These are phyloP conservation scores for Pelusios castaneus DNA, from an alignment of 2,113 vertebrate species.

Conservation along the genomic window DNA sequence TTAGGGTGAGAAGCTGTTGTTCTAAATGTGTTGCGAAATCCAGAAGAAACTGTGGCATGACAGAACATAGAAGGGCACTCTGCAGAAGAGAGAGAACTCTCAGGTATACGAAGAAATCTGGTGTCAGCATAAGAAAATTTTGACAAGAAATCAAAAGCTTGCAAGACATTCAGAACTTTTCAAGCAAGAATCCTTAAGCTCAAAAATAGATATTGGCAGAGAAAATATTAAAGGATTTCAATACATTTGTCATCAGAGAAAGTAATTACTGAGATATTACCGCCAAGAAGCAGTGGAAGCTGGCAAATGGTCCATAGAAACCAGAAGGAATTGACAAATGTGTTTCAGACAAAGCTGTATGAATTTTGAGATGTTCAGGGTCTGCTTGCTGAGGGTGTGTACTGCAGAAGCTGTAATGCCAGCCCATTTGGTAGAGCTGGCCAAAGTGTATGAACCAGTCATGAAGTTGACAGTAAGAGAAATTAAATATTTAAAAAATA, in stretches of 20 bases:
- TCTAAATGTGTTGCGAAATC: background rate
- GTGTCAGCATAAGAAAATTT: background rate
- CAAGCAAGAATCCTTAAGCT: background rate
- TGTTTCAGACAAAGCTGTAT: background rate
- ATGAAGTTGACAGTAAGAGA: background rate
- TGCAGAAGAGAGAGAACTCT: conserved; percentile 37
- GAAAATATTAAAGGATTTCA: conserved; percentile 20
- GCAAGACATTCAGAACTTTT: background rate
- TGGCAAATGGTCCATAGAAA: background rate
- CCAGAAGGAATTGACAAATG: conserved; percentile 28
- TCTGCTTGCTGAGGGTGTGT: background rate
- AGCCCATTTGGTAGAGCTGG: background rate
- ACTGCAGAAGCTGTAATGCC: background rate
- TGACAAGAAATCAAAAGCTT: conserved; percentile 29
- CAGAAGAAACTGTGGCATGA: background rate
- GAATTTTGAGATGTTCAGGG: background rate
- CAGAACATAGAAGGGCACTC: background rate
- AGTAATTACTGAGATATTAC: conserved; percentile 7
- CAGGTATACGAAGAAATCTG: background rate
- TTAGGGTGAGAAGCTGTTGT: background rate
- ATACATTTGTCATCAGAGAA: conserved; percentile 29
- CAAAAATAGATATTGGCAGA: conserved; percentile 14
- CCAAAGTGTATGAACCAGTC: background rate
- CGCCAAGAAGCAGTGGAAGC: conserved; percentile 31
- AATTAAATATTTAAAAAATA: background rate